phyloP scores from a whole-genome alignment of 2,888 invertebrate species.

The Macropis europaea region DNA sequence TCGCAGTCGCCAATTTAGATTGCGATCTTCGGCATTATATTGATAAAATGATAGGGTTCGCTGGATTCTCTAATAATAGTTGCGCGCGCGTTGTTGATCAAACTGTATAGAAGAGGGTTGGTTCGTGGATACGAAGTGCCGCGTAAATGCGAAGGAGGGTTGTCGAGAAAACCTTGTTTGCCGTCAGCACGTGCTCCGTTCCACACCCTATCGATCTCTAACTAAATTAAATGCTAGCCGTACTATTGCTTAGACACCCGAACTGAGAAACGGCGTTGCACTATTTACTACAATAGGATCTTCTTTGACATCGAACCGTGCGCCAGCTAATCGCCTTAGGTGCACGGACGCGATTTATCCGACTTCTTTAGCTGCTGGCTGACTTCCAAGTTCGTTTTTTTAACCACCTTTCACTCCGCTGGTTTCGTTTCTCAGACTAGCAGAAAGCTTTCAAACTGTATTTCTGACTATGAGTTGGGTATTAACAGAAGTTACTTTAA shows the following conservation, averaged over 20 bases:
- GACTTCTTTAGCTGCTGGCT: not conserved
- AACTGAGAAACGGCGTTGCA: conserved; percentile 20
- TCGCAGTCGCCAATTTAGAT: conserved; percentile 32
- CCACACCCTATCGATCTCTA: conserved; percentile 48
- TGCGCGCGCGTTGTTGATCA: conserved; percentile 49
- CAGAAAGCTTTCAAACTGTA: too few species aligned
- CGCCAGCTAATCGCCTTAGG: conserved; percentile 1
- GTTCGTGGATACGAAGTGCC: conserved; percentile 46
- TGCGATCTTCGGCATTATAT: conserved; percentile 40
- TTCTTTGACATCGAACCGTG: not conserved
- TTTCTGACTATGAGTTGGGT: too few species aligned
- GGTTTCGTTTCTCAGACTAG: too few species aligned
- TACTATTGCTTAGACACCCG: conserved; percentile 30
- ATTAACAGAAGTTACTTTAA: too few species aligned
- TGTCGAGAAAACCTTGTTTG: conserved; percentile 48
- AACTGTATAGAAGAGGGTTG: conserved; percentile 38
- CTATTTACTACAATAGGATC: conserved; percentile 15
- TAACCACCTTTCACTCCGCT: too few species aligned
- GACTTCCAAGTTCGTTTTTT: not conserved
- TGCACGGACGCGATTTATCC: not conserved
- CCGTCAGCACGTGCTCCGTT: conserved; percentile 49
- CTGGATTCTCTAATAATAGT: conserved; percentile 59
- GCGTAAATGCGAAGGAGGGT: conserved; percentile 52
- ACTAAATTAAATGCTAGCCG: conserved; percentile 55
- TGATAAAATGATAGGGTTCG: conserved; percentile 36